Conservation (phyloP, 2,113 vertebrate species). For the Perccottus glenii region DNA sequence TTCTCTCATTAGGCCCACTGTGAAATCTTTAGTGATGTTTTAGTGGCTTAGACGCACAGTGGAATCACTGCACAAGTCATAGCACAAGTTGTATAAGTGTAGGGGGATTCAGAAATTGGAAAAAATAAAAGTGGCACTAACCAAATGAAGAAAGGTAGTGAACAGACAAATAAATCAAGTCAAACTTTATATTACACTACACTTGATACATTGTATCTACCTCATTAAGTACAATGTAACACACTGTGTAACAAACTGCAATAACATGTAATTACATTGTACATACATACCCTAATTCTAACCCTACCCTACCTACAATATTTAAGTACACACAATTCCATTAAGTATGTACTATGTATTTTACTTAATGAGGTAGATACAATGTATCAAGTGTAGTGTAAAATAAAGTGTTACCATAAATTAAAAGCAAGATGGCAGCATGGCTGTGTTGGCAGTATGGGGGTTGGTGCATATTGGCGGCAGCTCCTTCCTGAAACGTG, state of each 20-base stretch:
- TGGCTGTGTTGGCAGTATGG: slow-evolving; percentile 72
- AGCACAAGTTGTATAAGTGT: slow-evolving; percentile 61
- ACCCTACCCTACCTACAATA: too few relatives aligned
- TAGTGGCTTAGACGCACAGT: slow-evolving; percentile 63
- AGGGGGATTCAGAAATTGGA: slow-evolving; percentile 28
- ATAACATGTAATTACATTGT: too few relatives aligned
- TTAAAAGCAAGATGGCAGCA: slow-evolving; percentile 64
- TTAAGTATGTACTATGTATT: too few relatives aligned
- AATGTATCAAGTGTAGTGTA: too few relatives aligned
- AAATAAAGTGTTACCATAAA: slow-evolving; percentile 10
- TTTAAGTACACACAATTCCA: too few relatives aligned
- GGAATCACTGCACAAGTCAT: slow-evolving; percentile 67
- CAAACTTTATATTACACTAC: too few relatives aligned
- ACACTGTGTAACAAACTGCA: too few relatives aligned
- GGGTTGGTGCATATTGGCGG: slow-evolving; percentile 74
- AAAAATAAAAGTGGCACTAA: slow-evolving; percentile 26
- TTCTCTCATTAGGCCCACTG: slow-evolving; percentile 62
- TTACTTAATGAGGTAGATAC: too few relatives aligned
- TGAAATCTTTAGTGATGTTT: slow-evolving; percentile 69
- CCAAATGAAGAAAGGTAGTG: slow-evolving; percentile 5
- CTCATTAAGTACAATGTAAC: too few relatives aligned
- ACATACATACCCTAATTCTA: too few relatives aligned
- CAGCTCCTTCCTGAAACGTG: slow-evolving; percentile 84
- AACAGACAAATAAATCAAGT: too few relatives aligned
- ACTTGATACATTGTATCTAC: too few relatives aligned